Percentiles rank a stretch among this genome's conserved stretches.
Conservation (phyloP, 2,888 invertebrate species). For the Marronus borbonicus region DNA sequence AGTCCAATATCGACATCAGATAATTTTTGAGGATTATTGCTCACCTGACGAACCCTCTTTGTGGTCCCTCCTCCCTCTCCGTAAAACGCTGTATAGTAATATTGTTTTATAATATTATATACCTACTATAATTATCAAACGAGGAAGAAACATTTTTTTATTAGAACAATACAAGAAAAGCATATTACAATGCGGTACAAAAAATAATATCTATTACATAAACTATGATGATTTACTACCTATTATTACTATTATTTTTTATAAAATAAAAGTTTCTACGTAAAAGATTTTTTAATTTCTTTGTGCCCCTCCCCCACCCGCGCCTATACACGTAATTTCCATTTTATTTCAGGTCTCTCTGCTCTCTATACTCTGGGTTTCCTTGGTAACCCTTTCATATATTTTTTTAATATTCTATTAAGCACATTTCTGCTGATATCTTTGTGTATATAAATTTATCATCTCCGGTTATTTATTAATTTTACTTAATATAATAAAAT, state of each 20-base stretch:
- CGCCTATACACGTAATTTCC: background rate
- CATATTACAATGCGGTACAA: slow-evolving; percentile 51
- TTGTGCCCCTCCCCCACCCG: background rate
- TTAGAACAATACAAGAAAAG: background rate
- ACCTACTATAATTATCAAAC: background rate
- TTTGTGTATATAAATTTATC: no score
- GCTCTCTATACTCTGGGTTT: background rate
- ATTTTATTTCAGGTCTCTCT: slow-evolving; percentile 14
- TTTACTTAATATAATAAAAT: no score
- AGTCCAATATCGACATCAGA: slow-evolving; percentile 58
- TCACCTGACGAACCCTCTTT: slow-evolving; percentile 54
- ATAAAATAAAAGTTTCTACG: slow-evolving; percentile 52
- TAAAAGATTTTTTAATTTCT: slow-evolving; percentile 33
- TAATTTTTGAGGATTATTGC: slow-evolving; percentile 58
- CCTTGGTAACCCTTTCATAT: no score
- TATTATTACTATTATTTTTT: slow-evolving; percentile 47
- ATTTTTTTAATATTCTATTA: no score
- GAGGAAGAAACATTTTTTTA: slow-evolving; percentile 1
- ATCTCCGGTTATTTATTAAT: no score
- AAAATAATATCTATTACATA: slow-evolving; percentile 24
- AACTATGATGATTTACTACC: background rate
- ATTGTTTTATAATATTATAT: slow-evolving; percentile 35
- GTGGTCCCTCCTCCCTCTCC: background rate
- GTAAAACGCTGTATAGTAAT: slow-evolving; percentile 18
- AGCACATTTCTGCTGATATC: no score